Base-by-base conservation (phyloP, 2,888 invertebrate genomes). In the Apantesis nais region DNA sequence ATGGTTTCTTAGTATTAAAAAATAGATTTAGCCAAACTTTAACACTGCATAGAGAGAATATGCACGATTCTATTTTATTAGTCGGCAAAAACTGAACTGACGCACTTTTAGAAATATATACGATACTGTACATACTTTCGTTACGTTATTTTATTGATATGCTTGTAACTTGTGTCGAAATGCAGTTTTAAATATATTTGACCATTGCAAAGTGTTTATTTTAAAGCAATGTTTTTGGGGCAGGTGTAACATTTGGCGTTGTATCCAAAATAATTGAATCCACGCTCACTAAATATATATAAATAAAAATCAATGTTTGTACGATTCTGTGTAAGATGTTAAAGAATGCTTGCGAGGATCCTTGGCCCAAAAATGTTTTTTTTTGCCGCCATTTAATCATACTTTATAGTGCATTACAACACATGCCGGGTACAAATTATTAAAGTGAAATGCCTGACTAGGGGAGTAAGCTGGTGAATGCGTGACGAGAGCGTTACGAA, bases 21-120 rank as follows among this genome's bases (percentile, higher is more conserved):
- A 63, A 31, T 63, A 31, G 44, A 63, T 63, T 63, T 63, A 31
- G 29, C 12, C 44, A 31, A 44, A 19, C 44, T 63, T 63, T 19
- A 63, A 31, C 44, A 44, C 22, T 29, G 25, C 31, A 44, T 44
- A 63, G 31, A 44, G 41, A 22, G 22, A 29, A 63, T 63, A 44
- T 29, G 63, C 31, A 31, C 44, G 29, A 63, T 41, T 63, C 19
- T 44, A 63, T 63, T 63, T 63, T 12, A 31, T 41, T 63, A 44
- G 25, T 29, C 22, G 44, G 22, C 29, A 63, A 63, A 63, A 63
- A 44, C 29, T 12, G 63, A 63, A 63, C 44, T 44, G 31, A 58
- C 58, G 8, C 29, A 58, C 14, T 44, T 44, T 63, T 31, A 44
- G 44, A 41, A 22, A 44, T 31, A 63, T 16, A 29, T 44, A 63